Percentiles rank a stretch among this genome's conserved stretches.
These are phyloP conservation scores for Caiman crocodilus DNA, from an alignment of 2,797 vertebrate species.

Conservation along the genomic window DNA sequence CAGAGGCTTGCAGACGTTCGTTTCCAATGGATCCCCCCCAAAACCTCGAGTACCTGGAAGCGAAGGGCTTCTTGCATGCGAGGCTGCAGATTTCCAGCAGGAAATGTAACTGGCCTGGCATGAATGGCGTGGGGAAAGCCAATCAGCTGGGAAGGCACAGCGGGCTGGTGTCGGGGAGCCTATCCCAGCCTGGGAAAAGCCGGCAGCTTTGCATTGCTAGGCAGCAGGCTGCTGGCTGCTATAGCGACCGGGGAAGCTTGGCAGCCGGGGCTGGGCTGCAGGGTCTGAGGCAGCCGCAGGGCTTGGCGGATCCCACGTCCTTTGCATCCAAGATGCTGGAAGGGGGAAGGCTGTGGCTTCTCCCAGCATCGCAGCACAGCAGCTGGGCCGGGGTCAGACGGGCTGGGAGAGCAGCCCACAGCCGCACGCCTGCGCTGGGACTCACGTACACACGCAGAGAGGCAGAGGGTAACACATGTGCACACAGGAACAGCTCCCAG, in stretches of 20 bases:
- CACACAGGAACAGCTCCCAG: too few species aligned
- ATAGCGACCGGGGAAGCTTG: conserved; percentile 20
- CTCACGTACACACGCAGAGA: too few species aligned
- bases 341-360: neutral
- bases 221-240: conserved; percentile 7
- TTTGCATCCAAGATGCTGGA: neutral
- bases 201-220: conserved; percentile 20
- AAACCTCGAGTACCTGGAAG: neutral
- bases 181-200: neutral
- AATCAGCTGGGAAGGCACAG: conserved; percentile 30
- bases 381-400: neutral
- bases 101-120: rapidly evolving
- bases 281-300: neutral
- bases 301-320: rapidly evolving
- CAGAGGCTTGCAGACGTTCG: neutral
- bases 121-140: neutral
- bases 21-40: neutral
- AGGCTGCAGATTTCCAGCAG: neutral
- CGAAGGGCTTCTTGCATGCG: rapidly evolving
- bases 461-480: neutral
- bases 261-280: neutral
- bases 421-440: rapidly evolving
- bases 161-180: neutral
- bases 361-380: neutral
- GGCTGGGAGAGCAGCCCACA: neutral